Evolutionary conservation across 2,113 vertebrate genomes (phyloP).

Genomic region (Mastomys natalensis): DNA sequence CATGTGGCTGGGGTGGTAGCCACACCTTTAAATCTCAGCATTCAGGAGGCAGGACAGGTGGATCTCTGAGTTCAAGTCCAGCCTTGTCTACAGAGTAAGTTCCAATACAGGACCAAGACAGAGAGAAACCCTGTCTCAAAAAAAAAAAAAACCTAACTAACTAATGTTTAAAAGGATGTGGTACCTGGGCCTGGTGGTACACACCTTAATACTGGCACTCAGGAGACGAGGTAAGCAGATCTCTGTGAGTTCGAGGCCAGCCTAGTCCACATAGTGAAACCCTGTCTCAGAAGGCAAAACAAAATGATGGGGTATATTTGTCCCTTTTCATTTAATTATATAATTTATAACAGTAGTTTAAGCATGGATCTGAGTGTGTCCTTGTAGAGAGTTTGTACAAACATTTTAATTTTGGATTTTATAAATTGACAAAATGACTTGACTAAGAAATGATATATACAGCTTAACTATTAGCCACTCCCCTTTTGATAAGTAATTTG

Average conservation of each 20-base stretch:
- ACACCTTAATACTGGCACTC: neutral
- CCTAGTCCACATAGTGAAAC: neutral
- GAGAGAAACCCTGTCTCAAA: too few species aligned
- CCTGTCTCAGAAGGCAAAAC: neutral
- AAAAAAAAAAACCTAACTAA: neutral
- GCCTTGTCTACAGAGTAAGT: neutral
- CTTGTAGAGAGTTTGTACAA: neutral
- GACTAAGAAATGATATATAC: constrained; percentile 2
- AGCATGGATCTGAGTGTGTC: neutral
- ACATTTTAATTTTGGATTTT: constrained; percentile 39
- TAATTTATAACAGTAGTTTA: neutral
- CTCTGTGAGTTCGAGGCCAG: neutral
- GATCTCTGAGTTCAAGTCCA: neutral
- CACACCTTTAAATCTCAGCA: neutral
- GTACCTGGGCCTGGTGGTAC: neutral
- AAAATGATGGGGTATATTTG: neutral
- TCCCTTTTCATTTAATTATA: neutral
- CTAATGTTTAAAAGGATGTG: neutral
- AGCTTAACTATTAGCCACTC: neutral
- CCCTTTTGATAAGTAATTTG: neutral
- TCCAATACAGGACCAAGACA: neutral
- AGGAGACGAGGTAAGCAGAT: neutral
- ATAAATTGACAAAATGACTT: constrained; percentile 31
- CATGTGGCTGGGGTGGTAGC: neutral
- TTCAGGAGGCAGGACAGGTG: neutral